Conservation (phyloP, 2,113 vertebrate genomes). For the Urocolius indicus region DNA sequence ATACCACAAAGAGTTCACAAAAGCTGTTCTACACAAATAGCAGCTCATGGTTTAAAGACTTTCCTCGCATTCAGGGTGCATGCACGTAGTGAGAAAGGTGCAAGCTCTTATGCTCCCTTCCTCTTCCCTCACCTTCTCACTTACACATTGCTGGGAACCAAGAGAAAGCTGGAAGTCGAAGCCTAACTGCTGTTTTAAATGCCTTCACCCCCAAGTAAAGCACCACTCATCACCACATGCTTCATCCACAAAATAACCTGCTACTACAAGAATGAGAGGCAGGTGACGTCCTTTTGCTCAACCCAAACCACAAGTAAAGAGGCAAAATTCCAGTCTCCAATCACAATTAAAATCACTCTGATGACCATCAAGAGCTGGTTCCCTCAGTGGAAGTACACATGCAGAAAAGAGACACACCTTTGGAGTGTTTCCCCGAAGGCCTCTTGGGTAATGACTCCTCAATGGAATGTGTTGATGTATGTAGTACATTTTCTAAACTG, state of each 20-base stretch:
- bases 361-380: neutral
- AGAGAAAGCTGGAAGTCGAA: neutral
- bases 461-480: slow-evolving; percentile 81
- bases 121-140: neutral
- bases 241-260: neutral
- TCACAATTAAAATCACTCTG: neutral
- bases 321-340: neutral
- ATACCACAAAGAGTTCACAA: neutral
- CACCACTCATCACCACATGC: neutral
- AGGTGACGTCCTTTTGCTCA: too few species aligned
- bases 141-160: neutral
- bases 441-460: slow-evolving; percentile 82
- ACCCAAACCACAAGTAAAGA: neutral
- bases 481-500: slow-evolving; percentile 81
- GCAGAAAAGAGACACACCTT: slow-evolving; percentile 76
- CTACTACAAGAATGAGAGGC: neutral
- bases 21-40: neutral
- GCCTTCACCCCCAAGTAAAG: neutral
- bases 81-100: neutral
- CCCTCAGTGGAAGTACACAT: fast-evolving
- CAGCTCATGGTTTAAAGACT: slow-evolving; percentile 9
- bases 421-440: slow-evolving; percentile 81
- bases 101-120: neutral
- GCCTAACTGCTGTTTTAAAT: neutral
- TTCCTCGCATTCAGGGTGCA: neutral